Evolutionary conservation across 2,888 invertebrate genomes (phyloP).

Genomic region (Drosophila colorata): DNA sequence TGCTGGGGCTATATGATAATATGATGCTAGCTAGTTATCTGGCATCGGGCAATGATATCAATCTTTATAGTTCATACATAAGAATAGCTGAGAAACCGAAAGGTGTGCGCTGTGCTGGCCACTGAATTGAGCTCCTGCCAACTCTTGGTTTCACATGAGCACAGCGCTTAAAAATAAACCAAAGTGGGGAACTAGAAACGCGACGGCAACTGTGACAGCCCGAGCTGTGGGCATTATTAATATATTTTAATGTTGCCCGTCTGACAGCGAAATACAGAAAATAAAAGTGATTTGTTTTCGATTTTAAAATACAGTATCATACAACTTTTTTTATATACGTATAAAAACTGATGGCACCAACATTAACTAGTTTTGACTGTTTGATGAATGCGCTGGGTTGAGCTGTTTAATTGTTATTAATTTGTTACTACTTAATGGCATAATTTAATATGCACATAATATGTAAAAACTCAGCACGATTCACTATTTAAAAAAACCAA

Average conservation of each 20-base stretch:
- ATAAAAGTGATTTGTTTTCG: conserved; percentile 75
- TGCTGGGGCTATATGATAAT: not conserved
- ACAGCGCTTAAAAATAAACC: conserved; percentile 55
- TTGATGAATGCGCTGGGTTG: conserved; percentile 52
- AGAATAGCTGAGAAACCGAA: conserved; percentile 61
- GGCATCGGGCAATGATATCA: conserved; percentile 63
- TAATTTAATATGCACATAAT: conserved; percentile 54
- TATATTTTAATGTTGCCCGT: conserved; percentile 34
- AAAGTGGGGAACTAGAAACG: too few relatives aligned
- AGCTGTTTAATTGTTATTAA: conserved; percentile 69
- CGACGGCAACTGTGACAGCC: conserved; percentile 19
- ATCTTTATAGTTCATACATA: conserved; percentile 70
- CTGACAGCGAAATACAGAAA: conserved; percentile 50
- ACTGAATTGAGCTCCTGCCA: conserved; percentile 33
- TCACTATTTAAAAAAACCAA: not conserved
- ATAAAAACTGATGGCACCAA: conserved; percentile 40
- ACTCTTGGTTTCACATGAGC: conserved; percentile 68
- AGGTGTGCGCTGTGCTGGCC: conserved; percentile 51
- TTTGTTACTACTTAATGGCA: conserved; percentile 65
- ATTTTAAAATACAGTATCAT: conserved; percentile 18
- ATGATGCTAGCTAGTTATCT: conserved; percentile 40
- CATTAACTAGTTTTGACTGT: conserved; percentile 46
- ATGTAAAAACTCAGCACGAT: conserved; percentile 24
- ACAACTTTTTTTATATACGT: conserved; percentile 10
- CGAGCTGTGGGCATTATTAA: conserved; percentile 54